Evolutionary conservation across 2,113 vertebrate genomes (phyloP), one percentile per base, ranked within the genome.

Genomic region (Astatotilapia flaviijosephi): DNA sequence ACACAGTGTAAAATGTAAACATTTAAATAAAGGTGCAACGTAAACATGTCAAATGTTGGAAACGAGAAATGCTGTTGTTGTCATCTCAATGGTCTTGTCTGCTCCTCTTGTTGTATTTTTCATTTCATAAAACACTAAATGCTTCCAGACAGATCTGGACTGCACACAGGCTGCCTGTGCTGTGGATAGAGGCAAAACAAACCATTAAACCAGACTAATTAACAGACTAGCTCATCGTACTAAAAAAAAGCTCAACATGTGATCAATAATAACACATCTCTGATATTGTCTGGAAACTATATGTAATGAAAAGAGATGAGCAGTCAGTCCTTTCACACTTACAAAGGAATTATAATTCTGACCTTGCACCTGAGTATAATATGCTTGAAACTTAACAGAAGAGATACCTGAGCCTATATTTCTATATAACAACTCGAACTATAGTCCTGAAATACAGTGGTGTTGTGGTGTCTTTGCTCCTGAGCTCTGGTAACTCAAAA

Each of bases 401-500:
- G n/a, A 80, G 62, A 23, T 23, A 65, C 13, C 58, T 54, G 31
- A 85, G 65, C 17, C 40, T 37, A 15, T 82, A 51, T 55, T 42
- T 87, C 54, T 89, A 51, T 86, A 82, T 9, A 80, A 85, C 73
- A 85, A 75, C 65, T 86, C 12, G 21, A 83, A 89, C 84, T 60
- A 81, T 53, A 28, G 79, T 87, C 58, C 60, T 65, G 58, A 51
- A 56, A 75, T 83, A 86, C 86, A 56, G 51, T 9, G 5, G 70
- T 56, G 79, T 83, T 79, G 45, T 13, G 9, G 35, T 68, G 84
- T 87, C 89, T 79, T 88, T 9, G 12, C 79, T 84, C 70, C 79
- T 26, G 83, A 84, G 90, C 79, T 79, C 47, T 12, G 5, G 79
- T 73, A 77, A 56, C 91, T 92, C 87, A 84, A 84, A 91, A 89